These are phyloP conservation scores for Halictus rubicundus DNA, from an alignment of 1,140 invertebrate genomes.

Conservation along the genomic window DNA sequence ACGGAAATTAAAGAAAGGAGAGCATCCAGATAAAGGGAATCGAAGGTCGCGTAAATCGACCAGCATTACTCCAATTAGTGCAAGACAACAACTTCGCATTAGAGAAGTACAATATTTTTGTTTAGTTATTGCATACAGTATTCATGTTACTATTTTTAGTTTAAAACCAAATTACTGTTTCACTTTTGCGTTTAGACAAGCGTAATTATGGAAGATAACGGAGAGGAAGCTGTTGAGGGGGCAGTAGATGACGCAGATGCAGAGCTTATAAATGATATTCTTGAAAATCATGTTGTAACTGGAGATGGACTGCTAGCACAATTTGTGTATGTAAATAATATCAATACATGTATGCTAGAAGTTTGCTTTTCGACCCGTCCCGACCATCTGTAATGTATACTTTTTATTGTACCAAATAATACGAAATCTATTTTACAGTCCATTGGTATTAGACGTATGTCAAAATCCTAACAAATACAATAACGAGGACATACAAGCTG, in stretches of 20 bases:
- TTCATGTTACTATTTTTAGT: not conserved
- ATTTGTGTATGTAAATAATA: conserved; percentile 80
- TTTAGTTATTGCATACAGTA: not conserved
- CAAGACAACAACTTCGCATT: conserved; percentile 61
- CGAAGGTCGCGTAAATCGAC: conserved; percentile 63
- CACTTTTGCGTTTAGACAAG: conserved; percentile 32
- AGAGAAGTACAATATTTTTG: conserved; percentile 63
- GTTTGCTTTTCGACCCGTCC: too few species aligned
- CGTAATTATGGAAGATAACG: conserved; percentile 65
- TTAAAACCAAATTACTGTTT: conserved; percentile 6
- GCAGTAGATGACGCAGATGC: conserved; percentile 93
- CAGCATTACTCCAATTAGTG: conserved; percentile 54
- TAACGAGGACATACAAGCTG: conserved; percentile 84
- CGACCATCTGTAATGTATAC: not conserved
- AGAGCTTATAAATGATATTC: conserved; percentile 88
- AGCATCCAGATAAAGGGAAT: conserved; percentile 62
- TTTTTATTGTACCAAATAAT: not conserved
- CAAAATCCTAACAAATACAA: conserved; percentile 82
- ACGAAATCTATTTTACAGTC: conserved; percentile 64
- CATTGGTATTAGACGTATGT: conserved; percentile 81
- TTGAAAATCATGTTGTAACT: conserved; percentile 89
- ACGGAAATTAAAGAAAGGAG: conserved; percentile 74
- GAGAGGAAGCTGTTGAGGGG: conserved; percentile 88
- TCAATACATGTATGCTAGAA: too few species aligned
- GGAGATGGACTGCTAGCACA: conserved; percentile 82